Base-by-base conservation (phyloP, 2,113 vertebrate genomes). In the Corythoichthys haematopterus region DNA sequence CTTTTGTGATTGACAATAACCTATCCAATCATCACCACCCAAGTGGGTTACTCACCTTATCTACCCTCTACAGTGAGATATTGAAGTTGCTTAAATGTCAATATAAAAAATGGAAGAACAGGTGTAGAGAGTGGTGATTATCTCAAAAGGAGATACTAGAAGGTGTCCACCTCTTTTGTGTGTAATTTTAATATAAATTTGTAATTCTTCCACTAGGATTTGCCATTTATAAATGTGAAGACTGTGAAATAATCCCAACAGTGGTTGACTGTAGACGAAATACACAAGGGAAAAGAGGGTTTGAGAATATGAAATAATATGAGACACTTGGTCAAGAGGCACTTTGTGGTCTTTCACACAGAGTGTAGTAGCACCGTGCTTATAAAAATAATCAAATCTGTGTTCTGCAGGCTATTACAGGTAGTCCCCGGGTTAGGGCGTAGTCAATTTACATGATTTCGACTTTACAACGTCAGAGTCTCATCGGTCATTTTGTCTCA, bases 21-120 rank as follows among this genome's bases (percentile, higher is more conserved):
- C 47, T 68, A 59, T 59, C 58, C 47, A 2, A 0, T 53, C 47
- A 55, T 43, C 47, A 14, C 4, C 59, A 53, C 10, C 64, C 68
- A 63, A 36, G 47, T 56, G 65, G 55, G 13, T 12, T 57, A 71
- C 48, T 72, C 45, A 69, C 66, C 66, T 84, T 84, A 88, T 85
- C 87, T 82, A 66, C 46, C 65, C 57, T 65, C 65, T 67, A 33
- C 63, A 36, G 35, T 33, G 53, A 12, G 77, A 69, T 64, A 71
- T 77, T 75, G 81, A 88, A 83, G 81, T 82, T 74, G 66, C 80
- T 84, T 80, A 88, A 90, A 90, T 90, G 87, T 84, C 87, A 88
- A 79, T 74, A 88, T 89, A 83, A 87, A 84, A 88, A 87, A 55
- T 28, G 74, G 55, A 64, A 38, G 66, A 12, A n/a, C 51, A 63